Evolutionary conservation across 1,140 invertebrate genomes (phyloP).

Genomic region (Heliconius melpomene): DNA sequence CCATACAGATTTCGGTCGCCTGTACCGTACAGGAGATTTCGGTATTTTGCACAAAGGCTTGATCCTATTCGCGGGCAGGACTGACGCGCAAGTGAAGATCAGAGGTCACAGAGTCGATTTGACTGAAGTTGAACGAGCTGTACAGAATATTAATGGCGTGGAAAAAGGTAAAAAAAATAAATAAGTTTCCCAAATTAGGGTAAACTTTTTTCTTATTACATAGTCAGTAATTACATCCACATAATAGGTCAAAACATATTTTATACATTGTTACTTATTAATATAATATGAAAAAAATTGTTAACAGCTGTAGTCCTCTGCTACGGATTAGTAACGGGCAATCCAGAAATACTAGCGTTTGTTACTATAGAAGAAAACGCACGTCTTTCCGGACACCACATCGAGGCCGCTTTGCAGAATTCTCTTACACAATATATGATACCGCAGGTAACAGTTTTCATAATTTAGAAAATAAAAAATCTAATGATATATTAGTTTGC

Average conservation of each 20-base stretch:
- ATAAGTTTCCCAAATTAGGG: too few species aligned
- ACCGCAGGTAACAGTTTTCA: conserved; percentile 82
- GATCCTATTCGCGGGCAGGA: conserved; percentile 90
- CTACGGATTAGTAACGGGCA: conserved; percentile 87
- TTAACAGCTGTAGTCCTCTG: conserved; percentile 88
- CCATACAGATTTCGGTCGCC: conserved; percentile 82
- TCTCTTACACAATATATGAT: conserved; percentile 89
- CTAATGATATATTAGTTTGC: too few species aligned
- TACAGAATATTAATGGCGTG: conserved; percentile 81
- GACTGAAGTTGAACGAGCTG: conserved; percentile 89
- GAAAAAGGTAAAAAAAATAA: conserved; percentile 78
- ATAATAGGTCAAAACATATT: too few species aligned
- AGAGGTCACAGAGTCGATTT: conserved; percentile 92
- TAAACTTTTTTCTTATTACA: too few species aligned
- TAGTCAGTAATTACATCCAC: too few species aligned
- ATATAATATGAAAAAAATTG: too few species aligned
- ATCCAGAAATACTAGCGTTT: conserved; percentile 88
- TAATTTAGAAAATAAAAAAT: neutral
- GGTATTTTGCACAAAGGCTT: conserved; percentile 87
- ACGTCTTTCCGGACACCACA: conserved; percentile 82
- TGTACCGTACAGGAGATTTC: conserved; percentile 93
- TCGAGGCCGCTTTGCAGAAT: conserved; percentile 84
- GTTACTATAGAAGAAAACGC: conserved; percentile 82
- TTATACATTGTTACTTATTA: too few species aligned
- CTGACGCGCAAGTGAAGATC: conserved; percentile 93